Evolutionary conservation across 2,888 invertebrate genomes (phyloP).

Genomic region (Thelaira solivaga): DNA sequence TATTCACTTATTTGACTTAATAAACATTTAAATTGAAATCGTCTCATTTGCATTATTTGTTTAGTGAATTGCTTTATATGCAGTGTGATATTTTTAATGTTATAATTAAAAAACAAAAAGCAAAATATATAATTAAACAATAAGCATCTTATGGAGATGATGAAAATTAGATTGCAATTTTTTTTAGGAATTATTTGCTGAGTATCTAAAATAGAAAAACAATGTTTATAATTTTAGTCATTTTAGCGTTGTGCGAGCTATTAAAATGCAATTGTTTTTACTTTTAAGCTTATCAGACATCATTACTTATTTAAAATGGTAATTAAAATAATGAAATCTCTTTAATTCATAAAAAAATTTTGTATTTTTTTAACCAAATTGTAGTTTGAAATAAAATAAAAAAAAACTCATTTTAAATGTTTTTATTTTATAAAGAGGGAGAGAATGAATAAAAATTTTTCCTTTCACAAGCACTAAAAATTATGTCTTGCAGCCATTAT

Average conservation of each 20-base stretch:
- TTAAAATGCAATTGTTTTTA: not conserved
- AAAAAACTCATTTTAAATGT: too few species aligned
- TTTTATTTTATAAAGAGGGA: too few species aligned
- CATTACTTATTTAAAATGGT: too few species aligned
- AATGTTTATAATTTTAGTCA: not conserved
- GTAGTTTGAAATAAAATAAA: too few species aligned
- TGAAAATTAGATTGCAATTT: not conserved
- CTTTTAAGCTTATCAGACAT: too few species aligned
- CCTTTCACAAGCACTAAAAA: too few species aligned
- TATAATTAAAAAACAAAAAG: constrained; percentile 50
- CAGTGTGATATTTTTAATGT: constrained; percentile 53
- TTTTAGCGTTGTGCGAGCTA: not conserved
- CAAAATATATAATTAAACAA: constrained; percentile 13
- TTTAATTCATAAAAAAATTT: too few species aligned
- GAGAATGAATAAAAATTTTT: too few species aligned
- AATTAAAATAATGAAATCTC: too few species aligned
- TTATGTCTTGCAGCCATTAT: too few species aligned
- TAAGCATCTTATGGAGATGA: not conserved
- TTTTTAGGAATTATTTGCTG: not conserved
- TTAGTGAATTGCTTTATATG: constrained; percentile 51
- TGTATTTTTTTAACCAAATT: too few species aligned
- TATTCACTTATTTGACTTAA: constrained; percentile 62
- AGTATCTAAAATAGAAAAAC: too few species aligned
- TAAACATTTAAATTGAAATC: constrained; percentile 63
- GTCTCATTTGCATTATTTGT: constrained; percentile 63